These are phyloP conservation scores for Hestina assimilis DNA, from an alignment of 1,140 invertebrate genomes.

Conservation along the genomic window DNA sequence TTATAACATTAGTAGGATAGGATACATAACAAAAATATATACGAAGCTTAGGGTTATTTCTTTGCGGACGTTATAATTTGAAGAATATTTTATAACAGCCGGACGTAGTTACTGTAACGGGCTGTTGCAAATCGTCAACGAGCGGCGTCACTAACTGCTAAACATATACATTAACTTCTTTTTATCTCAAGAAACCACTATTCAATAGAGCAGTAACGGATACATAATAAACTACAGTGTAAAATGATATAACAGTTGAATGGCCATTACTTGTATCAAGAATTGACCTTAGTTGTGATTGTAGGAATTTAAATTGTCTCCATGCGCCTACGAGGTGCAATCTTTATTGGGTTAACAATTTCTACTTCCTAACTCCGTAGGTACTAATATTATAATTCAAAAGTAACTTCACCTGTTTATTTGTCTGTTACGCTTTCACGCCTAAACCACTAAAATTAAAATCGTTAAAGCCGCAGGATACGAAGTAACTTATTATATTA, in stretches of 20 bases:
- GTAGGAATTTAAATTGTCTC: not conserved
- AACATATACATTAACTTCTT: conserved; percentile 31
- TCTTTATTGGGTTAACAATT: too few species aligned
- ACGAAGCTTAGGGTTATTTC: not conserved
- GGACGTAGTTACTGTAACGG: conserved; percentile 36
- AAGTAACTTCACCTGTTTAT: too few species aligned
- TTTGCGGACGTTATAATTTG: conserved; percentile 4
- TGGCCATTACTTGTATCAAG: conserved; percentile 1
- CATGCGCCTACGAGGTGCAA: not conserved
- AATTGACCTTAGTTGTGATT: conserved; percentile 15
- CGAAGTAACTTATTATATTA: too few species aligned
- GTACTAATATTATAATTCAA: too few species aligned
- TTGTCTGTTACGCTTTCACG: too few species aligned
- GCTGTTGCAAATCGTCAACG: conserved; percentile 25
- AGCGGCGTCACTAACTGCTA: conserved; percentile 25
- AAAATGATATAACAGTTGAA: conserved; percentile 5
- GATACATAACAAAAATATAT: not conserved
- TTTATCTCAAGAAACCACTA: conserved; percentile 19
- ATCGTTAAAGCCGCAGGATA: too few species aligned
- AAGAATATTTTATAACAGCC: conserved; percentile 37
- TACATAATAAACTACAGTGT: conserved; percentile 12
- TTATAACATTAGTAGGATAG: too few species aligned
- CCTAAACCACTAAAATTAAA: too few species aligned
- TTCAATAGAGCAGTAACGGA: conserved; percentile 10
- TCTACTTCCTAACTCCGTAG: too few species aligned